Evolutionary conservation across 2,888 invertebrate genomes (phyloP), one percentile per base, ranked within the genome.

Genomic region (Rhamphomyia laevipes): DNA sequence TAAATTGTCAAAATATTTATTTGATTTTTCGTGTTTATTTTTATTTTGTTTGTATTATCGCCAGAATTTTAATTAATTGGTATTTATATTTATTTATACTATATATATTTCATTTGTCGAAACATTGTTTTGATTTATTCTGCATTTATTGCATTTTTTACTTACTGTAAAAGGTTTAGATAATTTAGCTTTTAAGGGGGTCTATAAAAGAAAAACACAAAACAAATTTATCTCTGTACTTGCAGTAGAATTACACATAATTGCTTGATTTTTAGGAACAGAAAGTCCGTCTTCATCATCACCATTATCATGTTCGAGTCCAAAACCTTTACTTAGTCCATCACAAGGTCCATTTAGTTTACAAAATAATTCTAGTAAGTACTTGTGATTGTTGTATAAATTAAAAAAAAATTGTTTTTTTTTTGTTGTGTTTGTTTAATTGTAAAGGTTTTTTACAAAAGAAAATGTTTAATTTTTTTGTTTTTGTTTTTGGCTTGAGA

Each of bases 301-400:
- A 23, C 71, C 70, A 49, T 59, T 70, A 51, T 69, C 69, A 55
- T 68, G 68, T 59, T 68, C 69, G 62, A 70, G 70, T 57, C 71
- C 71, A 13, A 71, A 71, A 56, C 68, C 68, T 45, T 55, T 71
- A 54, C 66, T 69, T 59, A 71, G 71, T 54, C 71, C 71, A 48
- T 67, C 65, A 50, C 64, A 68, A 15, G 68, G 66, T 5, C 68
- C 67, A 41, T 68, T 67, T 64, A 68, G 57, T 61, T 62, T 61
- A 55, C 58, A 59, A 63, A 59, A 64, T 63, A 56, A 67, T 65
- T 54, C 58, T 57, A 58, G 58, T 58, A 55, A 58, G 58, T 58
- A 53, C 37, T 30, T 30, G 16, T 46, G 31, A 31, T 27, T 43
- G 15, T 35, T 18, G 12, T 12, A 43, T 23, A 4, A 38, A 40